A percentile compares a stretch with the other conserved stretches of the same genome.
phyloP scores from a whole-genome alignment of 2,888 invertebrate genomes.

The Prostheceraeus crozeri region DNA sequence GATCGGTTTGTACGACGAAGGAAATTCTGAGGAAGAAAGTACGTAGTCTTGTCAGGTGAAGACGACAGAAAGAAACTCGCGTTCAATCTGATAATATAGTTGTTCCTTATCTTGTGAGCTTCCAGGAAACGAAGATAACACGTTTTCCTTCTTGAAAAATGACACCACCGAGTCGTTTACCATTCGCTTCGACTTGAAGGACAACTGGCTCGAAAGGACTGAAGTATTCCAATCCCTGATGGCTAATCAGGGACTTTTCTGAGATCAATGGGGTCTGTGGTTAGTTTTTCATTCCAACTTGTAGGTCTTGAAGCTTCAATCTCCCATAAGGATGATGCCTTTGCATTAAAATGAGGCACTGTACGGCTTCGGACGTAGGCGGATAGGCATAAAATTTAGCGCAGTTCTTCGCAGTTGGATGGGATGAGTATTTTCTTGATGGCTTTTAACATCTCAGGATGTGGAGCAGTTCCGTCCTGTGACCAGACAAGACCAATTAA shows the following conservation, averaged over 20 bases:
- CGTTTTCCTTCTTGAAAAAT: background rate
- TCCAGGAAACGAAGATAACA: background rate
- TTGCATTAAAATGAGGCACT: slow-evolving; percentile 2
- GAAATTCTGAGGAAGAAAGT: background rate
- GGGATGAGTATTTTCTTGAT: background rate
- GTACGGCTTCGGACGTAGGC: slow-evolving; percentile 11
- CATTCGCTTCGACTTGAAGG: background rate
- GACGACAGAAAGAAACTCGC: slow-evolving; percentile 3
- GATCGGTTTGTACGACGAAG: background rate
- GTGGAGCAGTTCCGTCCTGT: background rate
- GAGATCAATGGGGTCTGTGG: background rate
- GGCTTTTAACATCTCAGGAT: slow-evolving; percentile 5
- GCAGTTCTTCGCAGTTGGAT: background rate
- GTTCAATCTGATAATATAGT: background rate
- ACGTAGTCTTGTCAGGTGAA: background rate
- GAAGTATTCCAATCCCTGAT: slow-evolving; percentile 4
- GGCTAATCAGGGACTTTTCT: background rate
- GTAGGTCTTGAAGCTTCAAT: background rate
- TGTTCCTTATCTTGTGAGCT: background rate
- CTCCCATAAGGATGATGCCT: background rate
- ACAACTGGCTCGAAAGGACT: slow-evolving; percentile 3
- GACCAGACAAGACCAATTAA: slow-evolving; percentile 3
- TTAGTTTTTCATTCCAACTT: background rate
- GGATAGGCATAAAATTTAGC: background rate
- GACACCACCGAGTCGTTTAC: background rate